phyloP scores from a whole-genome alignment of 2,888 invertebrate species.

The Pycnomerus fuliginosus region DNA sequence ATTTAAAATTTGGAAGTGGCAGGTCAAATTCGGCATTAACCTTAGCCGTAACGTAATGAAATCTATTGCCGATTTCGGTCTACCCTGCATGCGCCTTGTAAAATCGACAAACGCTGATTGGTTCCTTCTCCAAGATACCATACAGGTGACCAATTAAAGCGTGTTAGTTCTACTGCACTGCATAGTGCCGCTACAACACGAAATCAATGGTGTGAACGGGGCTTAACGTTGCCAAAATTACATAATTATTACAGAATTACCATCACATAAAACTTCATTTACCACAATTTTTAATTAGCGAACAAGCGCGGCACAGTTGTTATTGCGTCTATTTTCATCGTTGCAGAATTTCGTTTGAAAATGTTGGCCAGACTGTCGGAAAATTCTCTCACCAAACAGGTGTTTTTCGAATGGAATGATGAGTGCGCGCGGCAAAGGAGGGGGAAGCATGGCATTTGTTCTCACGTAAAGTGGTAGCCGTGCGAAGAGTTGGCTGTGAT shows the following conservation, averaged over 20 bases:
- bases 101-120: too few relatives aligned
- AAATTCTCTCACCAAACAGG: conserved; percentile 73
- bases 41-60: too few relatives aligned
- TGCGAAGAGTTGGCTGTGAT: conserved; percentile 25
- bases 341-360: too few relatives aligned
- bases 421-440: conserved; percentile 42
- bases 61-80: too few relatives aligned
- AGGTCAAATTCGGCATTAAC: too few relatives aligned
- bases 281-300: conserved; percentile 3
- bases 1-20: too few relatives aligned
- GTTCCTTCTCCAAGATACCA: too few relatives aligned
- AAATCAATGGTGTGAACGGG: conserved; percentile 9
- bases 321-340: too few relatives aligned
- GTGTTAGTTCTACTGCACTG: too few relatives aligned
- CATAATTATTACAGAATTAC: conserved; percentile 16
- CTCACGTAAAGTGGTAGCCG: conserved; percentile 49
- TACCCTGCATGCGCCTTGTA: too few relatives aligned
- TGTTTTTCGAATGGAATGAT: conserved; percentile 73
- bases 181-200: too few relatives aligned
- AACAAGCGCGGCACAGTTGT: neutral
- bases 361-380: conserved; percentile 64
- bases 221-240: conserved; percentile 23
- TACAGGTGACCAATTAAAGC: too few relatives aligned
- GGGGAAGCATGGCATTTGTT: conserved; percentile 49
- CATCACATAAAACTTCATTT: neutral